Evolutionary conservation across 2,888 invertebrate species (phyloP).

Genomic region (Phrixothrix hirtus): DNA sequence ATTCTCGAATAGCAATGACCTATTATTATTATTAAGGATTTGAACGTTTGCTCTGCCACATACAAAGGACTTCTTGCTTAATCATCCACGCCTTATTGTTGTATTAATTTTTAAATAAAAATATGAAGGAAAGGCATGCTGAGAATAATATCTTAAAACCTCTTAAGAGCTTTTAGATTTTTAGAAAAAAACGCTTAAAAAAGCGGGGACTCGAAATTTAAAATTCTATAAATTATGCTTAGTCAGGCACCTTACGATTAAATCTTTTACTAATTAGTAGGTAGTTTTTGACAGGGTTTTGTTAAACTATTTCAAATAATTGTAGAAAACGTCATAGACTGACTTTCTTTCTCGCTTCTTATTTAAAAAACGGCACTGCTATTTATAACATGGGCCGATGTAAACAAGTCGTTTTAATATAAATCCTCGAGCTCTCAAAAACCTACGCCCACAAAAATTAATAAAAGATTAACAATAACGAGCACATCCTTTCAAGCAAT

Average conservation of each 20-base stretch:
- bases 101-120: slow-evolving; percentile 22
- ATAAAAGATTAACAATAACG: slow-evolving; percentile 5
- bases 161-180: slow-evolving; percentile 30
- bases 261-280: slow-evolving; percentile 36
- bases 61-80: slow-evolving; percentile 15
- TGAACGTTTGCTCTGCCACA: not conserved
- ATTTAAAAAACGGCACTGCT: slow-evolving; percentile 3
- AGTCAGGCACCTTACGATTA: slow-evolving; percentile 37
- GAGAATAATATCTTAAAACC: slow-evolving; percentile 25
- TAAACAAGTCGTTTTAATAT: slow-evolving; percentile 3
- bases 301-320: slow-evolving; percentile 10
- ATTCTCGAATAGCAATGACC: not conserved
- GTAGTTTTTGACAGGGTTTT: slow-evolving; percentile 35
- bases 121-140: slow-evolving; percentile 22
- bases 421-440: slow-evolving; percentile 2
- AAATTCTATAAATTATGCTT: slow-evolving; percentile 39
- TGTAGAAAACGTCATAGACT: slow-evolving; percentile 8
- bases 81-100: slow-evolving; percentile 23
- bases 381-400: not conserved
- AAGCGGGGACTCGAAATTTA: slow-evolving; percentile 29
- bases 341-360: slow-evolving; percentile 1
- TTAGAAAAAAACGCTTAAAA: slow-evolving; percentile 21
- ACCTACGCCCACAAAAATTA: slow-evolving; percentile 11
- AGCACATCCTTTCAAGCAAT: not conserved
- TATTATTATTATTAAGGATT: not conserved